Conservation (phyloP, 2,797 vertebrate genomes). For the Schizothorax lantsangensis region DNA sequence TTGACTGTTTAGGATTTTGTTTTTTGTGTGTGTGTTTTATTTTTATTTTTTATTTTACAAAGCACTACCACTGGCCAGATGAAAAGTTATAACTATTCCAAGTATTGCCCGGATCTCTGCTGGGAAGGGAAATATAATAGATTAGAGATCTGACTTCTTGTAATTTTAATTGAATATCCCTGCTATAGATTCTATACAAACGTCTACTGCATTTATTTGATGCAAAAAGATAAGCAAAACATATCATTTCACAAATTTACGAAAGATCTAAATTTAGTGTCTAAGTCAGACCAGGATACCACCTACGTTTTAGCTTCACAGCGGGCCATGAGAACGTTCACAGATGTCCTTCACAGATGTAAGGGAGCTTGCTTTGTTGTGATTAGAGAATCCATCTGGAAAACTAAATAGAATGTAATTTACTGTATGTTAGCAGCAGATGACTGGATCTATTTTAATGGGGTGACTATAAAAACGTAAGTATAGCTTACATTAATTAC, state of each 20-base stretch:
- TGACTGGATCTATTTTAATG: constrained; percentile 13
- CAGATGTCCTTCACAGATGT: constrained; percentile 39
- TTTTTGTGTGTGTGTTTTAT: too few relatives aligned
- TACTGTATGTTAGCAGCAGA: constrained; percentile 14
- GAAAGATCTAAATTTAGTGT: background rate
- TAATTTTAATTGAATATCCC: background rate
- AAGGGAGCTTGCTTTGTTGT: constrained; percentile 34
- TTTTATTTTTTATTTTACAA: background rate
- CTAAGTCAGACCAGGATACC: background rate
- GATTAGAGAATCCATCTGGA: constrained; percentile 55
- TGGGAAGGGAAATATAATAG: background rate
- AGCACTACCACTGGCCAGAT: background rate
- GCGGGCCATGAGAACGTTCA: background rate
- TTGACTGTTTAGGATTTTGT: background rate
- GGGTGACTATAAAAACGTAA: background rate
- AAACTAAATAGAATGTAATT: constrained; percentile 6
- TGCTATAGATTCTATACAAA: background rate
- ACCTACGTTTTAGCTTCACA: constrained; percentile 19
- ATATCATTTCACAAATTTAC: background rate
- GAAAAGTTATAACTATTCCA: background rate
- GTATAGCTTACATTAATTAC: constrained; percentile 3
- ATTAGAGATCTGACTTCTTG: background rate
- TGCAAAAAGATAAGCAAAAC: background rate
- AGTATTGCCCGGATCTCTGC: background rate
- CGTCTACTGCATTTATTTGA: background rate